Evolutionary conservation across 2,888 invertebrate genomes (phyloP), one percentile per base, ranked within the genome.

Genomic region (Spisula solida): DNA sequence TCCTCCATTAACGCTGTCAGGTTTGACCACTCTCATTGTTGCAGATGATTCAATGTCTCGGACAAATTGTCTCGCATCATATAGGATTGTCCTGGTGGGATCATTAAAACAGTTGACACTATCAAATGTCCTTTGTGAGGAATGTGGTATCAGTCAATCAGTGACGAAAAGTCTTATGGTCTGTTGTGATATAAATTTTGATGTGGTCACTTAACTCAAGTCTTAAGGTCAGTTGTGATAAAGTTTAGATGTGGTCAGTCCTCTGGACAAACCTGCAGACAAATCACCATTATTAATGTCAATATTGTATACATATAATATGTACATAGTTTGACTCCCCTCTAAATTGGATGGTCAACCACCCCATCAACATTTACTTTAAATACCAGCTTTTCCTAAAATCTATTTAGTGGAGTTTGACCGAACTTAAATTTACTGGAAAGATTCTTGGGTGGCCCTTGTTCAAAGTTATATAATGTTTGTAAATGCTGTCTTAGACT

Each of bases 41-140:
- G 18, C 16, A 0, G 55, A 48, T 79, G 34, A 25, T 55, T 85
- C 56, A 55, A 12, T 25, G 75, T 34, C 34, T 31, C 55, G 81
- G 86, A 86, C 86, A 82, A 86, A 86, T 86, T 81, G 29, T 31
- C 18, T 86, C 82, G 29, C 20, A 70, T n/a, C 34, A 66, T 66
- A 10, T 8, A 25, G 25, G 10, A n/a, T n/a, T n/a, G n/a, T n/a
- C n/a, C n/a, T n/a, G n/a, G n/a, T n/a, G 60, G n/a, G 60, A 66
- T 66, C 20, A 66, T 66, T 66, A 66, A 66, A 66, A 66, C 60
- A 66, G 60, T 66, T 66, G n/a, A 66, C 20, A n/a, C 29, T 41
- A 48, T 48, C 60, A 80, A 29, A 80, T 31, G 47, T 25, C 81
- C 47, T 20, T 60, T 86, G 81, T 25, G 0, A 10, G 25, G 60